Evolutionary conservation across 2,113 vertebrate genomes (phyloP).

Genomic region (Centropus bengalensis): DNA sequence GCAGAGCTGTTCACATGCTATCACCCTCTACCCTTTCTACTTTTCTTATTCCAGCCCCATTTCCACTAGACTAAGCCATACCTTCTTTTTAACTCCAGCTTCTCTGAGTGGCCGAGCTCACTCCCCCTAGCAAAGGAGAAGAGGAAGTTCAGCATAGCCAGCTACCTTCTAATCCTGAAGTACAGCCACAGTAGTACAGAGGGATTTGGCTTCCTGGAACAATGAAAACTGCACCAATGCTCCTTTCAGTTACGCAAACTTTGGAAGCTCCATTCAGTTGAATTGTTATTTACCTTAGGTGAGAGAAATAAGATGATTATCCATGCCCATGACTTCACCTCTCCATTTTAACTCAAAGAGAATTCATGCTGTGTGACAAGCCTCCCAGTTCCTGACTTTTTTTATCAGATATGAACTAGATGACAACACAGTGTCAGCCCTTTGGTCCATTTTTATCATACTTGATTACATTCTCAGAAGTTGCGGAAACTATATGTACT

Average conservation of each 20-base stretch:
- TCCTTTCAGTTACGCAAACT: background rate
- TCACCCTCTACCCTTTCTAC: background rate
- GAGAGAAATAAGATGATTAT: background rate
- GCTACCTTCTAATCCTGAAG: background rate
- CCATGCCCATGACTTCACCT: background rate
- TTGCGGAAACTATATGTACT: background rate
- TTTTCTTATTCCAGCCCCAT: background rate
- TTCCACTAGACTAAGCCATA: background rate
- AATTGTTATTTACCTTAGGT: background rate
- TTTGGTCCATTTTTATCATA: background rate
- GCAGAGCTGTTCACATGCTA: accelerated
- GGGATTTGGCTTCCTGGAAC: background rate
- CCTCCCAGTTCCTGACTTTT: background rate
- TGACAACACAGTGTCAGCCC: background rate
- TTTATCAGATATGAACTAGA: background rate
- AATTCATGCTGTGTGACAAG: background rate
- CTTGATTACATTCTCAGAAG: background rate
- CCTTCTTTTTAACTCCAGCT: background rate
- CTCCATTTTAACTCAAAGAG: background rate
- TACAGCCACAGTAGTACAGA: accelerated
- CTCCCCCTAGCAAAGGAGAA: background rate
- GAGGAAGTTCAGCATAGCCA: background rate
- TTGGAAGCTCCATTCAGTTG: background rate
- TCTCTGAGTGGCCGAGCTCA: background rate
- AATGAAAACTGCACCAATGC: background rate